Evolutionary conservation across 2,888 invertebrate genomes (phyloP).

Genomic region (Agriopis marginaria): DNA sequence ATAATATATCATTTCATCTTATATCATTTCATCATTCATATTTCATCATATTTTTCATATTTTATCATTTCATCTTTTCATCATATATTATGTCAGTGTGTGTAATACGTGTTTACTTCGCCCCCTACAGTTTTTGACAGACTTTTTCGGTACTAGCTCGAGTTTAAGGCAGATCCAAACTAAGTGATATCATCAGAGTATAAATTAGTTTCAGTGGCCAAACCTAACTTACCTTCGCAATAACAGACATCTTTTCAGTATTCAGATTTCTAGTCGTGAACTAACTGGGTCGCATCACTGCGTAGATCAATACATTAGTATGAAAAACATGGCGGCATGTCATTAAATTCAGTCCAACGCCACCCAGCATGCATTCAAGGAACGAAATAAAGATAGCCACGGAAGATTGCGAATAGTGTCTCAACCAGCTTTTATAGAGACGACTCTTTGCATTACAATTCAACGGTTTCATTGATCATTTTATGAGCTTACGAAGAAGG

Average conservation of each 20-base stretch:
- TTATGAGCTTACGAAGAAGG: slow-evolving; percentile 80
- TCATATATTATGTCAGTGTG: no score
- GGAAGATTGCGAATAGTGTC: slow-evolving; percentile 69
- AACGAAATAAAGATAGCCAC: slow-evolving; percentile 48
- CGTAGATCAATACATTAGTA: slow-evolving; percentile 38
- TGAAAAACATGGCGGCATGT: slow-evolving; percentile 38
- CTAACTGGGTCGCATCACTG: slow-evolving; percentile 16
- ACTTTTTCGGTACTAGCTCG: no score
- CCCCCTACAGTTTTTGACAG: no score
- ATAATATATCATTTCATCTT: no score
- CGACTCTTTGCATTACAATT: slow-evolving; percentile 72
- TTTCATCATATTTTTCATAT: no score
- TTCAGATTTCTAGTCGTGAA: slow-evolving; percentile 16
- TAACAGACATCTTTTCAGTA: neutral
- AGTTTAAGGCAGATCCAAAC: no score
- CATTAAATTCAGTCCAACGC: slow-evolving; percentile 40
- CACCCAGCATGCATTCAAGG: slow-evolving; percentile 45
- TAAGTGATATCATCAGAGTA: no score
- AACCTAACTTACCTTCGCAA: neutral
- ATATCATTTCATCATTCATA: no score
- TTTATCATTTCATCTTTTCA: no score
- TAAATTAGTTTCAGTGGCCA: neutral
- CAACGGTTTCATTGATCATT: slow-evolving; percentile 81
- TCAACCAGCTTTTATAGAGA: slow-evolving; percentile 71
- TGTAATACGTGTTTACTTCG: no score